Base-by-base conservation (phyloP, 2,113 vertebrate genomes). In the Leuciscus idus region DNA sequence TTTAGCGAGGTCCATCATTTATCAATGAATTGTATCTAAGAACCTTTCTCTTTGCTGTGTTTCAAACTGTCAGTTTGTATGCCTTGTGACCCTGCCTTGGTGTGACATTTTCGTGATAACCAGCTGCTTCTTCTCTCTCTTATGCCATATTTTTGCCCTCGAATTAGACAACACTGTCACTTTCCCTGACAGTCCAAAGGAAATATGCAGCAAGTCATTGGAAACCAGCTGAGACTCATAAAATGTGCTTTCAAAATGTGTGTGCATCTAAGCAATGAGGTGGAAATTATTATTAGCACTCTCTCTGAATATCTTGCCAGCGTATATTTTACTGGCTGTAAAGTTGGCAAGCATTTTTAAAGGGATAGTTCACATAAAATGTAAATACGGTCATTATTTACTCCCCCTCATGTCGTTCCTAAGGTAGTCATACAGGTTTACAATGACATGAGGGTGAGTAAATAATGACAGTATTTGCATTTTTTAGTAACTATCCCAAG, bases 281-380 rank as follows among this genome's bases (percentile, higher is more conserved):
- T 52, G 66, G 57, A 88, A 89, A 77, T 86, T 52, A 88, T 89
- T 91, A 77, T 76, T 81, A 84, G 79, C 85, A 84, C 62, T 62
- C 75, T 78, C 57, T 86, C 79, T 43, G 81, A 86, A 86, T 75
- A 55, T 85, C 59, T 88, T 83, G 62, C 81, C 85, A 68, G 36
- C 46, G 3, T 75, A 84, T 85, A 48, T 81, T 87, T 87, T 28
- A 87, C 59, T 82, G 80, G 21, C 33, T 36, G 26, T 55, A 68
- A 82, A 39, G 6, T 39, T 52, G 21, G 62, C 81, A 77, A 72
- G 43, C 62, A 26, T 76, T 33, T 70, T 74, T 78, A 77, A 79
- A 77, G 75, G 9, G 7, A 30, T 21, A 55, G 28, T 52, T 55
- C 9, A 55, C 28, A 19, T 77, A 11, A 48, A 74, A 11, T 73